Base-by-base conservation (phyloP, 53 echinoderm and acorn worm species). In the Antedon mediterranea region DNA sequence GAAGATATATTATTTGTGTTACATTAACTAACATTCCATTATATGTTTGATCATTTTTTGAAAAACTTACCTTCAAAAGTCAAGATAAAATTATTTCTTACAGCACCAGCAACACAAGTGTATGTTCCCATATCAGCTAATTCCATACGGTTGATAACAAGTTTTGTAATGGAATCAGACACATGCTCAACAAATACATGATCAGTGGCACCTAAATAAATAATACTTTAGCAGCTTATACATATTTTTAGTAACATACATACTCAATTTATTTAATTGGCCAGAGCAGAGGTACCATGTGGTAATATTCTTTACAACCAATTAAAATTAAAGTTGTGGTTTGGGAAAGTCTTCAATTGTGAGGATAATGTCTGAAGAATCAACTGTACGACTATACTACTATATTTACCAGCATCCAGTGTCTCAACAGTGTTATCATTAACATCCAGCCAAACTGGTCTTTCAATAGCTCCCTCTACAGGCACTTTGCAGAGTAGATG, bases 41-140 rank as follows among this genome's bases (percentile, higher is more conserved):
- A n/a, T n/a, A n/a, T n/a, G n/a, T n/a, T n/a, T n/a, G n/a, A n/a
- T n/a, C n/a, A n/a, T n/a, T n/a, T n/a, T n/a, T n/a, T n/a, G n/a
- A n/a, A n/a, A n/a, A n/a, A n/a, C 57, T 57, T 57, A 57, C 57
- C 14, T 57, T 11, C 57, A 23, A 57, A 57, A 57, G 9, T 23
- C 20, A 57, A 18, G 23, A 57, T 23, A 18, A 57, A 57, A 57
- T 57, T 57, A 57, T 57, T 57, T 23, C 57, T 57, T 13, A 57
- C 57, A 15, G 57, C 57, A 6, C 57, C 57, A 34, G 85, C 90
- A 71, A 79, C 33, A 71, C 93, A 93, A 23, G 83, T 87, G 79
- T 85, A 93, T 43, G 85, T 85, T 31, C 93, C 93, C 20, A 82
- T 80, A 72, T 93, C 90, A 31, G 80, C 85, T 72, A 79, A 81